Conservation (phyloP, 2,888 invertebrate genomes). For the Ichneumoninae sp. region DNA sequence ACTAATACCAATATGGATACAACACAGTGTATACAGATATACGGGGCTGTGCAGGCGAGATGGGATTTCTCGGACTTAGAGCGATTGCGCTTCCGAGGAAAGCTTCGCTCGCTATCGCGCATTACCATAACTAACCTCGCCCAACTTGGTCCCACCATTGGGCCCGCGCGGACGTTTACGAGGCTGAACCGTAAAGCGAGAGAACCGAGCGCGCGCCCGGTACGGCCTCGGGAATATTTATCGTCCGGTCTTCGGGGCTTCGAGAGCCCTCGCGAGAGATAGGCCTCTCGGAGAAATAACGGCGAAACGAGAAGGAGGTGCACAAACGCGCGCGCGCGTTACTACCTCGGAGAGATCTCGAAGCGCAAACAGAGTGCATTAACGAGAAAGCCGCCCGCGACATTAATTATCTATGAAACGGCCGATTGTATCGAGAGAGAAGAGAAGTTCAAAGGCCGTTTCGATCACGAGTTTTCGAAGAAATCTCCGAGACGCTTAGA, state of each 20-base stretch:
- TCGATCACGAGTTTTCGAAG: not conserved
- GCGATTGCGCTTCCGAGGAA: constrained; percentile 59
- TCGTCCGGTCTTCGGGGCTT: constrained; percentile 46
- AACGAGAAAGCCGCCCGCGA: constrained; percentile 47
- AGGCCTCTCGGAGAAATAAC: constrained; percentile 23
- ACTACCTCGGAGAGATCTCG: not conserved
- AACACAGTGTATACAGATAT: not conserved
- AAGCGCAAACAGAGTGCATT: constrained; percentile 56
- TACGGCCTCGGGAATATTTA: constrained; percentile 66
- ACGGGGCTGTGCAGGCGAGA: constrained; percentile 15
- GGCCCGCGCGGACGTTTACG: constrained; percentile 54
- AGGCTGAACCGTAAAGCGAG: constrained; percentile 52
- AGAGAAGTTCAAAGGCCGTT: not conserved
- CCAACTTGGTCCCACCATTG: constrained; percentile 57
- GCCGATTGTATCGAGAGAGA: not conserved
- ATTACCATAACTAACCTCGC: constrained; percentile 70
- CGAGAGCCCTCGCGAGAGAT: not conserved
- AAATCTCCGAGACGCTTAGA: not conserved
- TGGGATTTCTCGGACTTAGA: constrained; percentile 59
- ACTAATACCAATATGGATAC: constrained; percentile 11
- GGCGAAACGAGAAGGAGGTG: constrained; percentile 25
- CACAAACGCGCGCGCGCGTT: constrained; percentile 11
- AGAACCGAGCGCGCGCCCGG: constrained; percentile 37
- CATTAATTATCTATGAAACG: constrained; percentile 17
- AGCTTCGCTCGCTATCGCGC: constrained; percentile 53